Evolutionary conservation across 2,797 vertebrate species (phyloP).

Genomic region (Aythya fuligula): DNA sequence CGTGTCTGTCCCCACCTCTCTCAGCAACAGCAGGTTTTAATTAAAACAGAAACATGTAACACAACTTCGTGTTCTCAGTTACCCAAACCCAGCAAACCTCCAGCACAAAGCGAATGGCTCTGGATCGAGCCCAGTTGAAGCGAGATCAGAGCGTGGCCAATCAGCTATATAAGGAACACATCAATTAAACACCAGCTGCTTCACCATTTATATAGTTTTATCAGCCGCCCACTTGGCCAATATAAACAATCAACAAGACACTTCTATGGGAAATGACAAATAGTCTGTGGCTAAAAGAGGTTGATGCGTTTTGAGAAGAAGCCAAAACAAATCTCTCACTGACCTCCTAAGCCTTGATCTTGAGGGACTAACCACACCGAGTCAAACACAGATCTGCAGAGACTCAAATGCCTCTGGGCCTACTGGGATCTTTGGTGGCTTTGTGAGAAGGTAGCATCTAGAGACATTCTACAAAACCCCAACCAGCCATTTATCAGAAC

Average conservation of each 20-base stretch:
- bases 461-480: not conserved
- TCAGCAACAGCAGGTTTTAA: not conserved
- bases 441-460: not conserved
- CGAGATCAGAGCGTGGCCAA: not conserved
- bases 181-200: constrained; percentile 13
- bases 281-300: not conserved
- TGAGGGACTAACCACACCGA: not conserved
- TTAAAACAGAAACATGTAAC: not conserved
- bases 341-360: not conserved
- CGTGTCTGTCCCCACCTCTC: not conserved
- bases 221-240: not conserved
- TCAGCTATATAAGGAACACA: not conserved
- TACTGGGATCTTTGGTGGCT: not conserved
- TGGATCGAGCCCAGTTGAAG: not conserved
- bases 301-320: not conserved
- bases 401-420: not conserved
- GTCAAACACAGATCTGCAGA: not conserved
- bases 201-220: not conserved
- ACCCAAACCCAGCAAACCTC: not conserved
- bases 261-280: not conserved
- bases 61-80: not conserved
- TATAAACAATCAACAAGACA: not conserved
- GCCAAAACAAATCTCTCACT: not conserved
- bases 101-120: not conserved
- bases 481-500: not conserved